Evolutionary conservation across 2,888 invertebrate species (phyloP).

Genomic region (Chrysotoxum bicinctum): DNA sequence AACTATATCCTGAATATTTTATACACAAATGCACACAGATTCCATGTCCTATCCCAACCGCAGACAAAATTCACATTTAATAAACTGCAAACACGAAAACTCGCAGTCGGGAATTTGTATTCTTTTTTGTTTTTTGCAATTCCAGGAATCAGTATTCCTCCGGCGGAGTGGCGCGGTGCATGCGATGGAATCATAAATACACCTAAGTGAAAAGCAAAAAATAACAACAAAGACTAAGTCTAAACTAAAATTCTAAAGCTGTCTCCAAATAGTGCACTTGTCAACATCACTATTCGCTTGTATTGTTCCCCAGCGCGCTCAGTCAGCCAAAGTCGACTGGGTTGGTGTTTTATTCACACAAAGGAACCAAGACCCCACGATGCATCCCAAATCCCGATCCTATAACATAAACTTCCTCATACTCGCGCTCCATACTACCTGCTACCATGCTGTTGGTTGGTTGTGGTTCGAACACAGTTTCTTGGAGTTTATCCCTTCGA

Average conservation of each 20-base stretch:
- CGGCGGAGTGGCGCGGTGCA: not conserved
- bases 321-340: not conserved
- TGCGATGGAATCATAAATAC: slow-evolving; percentile 24
- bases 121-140: slow-evolving; percentile 10
- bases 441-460: not conserved
- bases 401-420: slow-evolving; percentile 45
- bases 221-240: slow-evolving; percentile 21
- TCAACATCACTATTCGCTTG: slow-evolving; percentile 67
- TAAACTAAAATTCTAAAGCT: slow-evolving; percentile 53
- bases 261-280: slow-evolving; percentile 72
- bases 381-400: slow-evolving; percentile 6
- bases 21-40: slow-evolving; percentile 25
- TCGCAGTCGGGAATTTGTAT: slow-evolving; percentile 26
- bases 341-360: slow-evolving; percentile 41
- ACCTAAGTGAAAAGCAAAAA: slow-evolving; percentile 5
- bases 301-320: slow-evolving; percentile 56
- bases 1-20: slow-evolving; percentile 17
- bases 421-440: not conserved
- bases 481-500: slow-evolving; percentile 28
- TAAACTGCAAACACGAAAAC: slow-evolving; percentile 59
- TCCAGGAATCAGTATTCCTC: slow-evolving; percentile 47
- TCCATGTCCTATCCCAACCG: not conserved
- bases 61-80: slow-evolving; percentile 47
- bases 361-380: slow-evolving; percentile 24
- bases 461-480: not conserved